These are phyloP conservation scores for Periophthalmus modestus DNA, from an alignment of 2,113 vertebrate genomes.

Conservation along the genomic window DNA sequence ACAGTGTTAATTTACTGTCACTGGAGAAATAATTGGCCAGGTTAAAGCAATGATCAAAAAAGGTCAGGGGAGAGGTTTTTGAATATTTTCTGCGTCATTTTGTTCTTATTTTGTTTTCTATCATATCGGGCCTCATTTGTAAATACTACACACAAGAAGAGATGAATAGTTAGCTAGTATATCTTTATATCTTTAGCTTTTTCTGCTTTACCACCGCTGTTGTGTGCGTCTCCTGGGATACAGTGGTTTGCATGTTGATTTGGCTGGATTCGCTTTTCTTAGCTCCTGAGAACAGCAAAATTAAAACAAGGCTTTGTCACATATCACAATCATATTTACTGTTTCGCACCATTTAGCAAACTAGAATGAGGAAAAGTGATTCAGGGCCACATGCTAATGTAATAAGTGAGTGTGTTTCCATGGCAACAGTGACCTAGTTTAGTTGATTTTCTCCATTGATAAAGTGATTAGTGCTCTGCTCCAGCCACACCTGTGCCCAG, in stretches of 20 bases:
- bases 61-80: slow-evolving; percentile 43
- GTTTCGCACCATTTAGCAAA: too few relatives aligned
- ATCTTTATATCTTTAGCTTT: too few relatives aligned
- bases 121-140: slow-evolving; percentile 52
- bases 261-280: not conserved
- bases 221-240: not conserved
- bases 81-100: slow-evolving; percentile 47
- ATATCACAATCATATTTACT: not conserved
- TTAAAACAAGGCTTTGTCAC: too few relatives aligned
- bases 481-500: not conserved
- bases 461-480: not conserved
- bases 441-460: not conserved
- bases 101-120: slow-evolving; percentile 45
- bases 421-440: not conserved
- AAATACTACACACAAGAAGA: slow-evolving; percentile 4
- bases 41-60: slow-evolving; percentile 52
- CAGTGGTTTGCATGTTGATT: not conserved
- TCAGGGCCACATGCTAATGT: not conserved
- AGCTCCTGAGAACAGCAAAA: not conserved
- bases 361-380: too few relatives aligned
- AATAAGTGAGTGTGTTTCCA: not conserved
- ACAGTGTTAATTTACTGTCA: slow-evolving; percentile 55
- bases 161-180: not conserved
- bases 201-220: not conserved
- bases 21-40: slow-evolving; percentile 53